phyloP scores from a whole-genome alignment of 35 echinoderm and acorn worm genomes.

The Patiria miniata region DNA sequence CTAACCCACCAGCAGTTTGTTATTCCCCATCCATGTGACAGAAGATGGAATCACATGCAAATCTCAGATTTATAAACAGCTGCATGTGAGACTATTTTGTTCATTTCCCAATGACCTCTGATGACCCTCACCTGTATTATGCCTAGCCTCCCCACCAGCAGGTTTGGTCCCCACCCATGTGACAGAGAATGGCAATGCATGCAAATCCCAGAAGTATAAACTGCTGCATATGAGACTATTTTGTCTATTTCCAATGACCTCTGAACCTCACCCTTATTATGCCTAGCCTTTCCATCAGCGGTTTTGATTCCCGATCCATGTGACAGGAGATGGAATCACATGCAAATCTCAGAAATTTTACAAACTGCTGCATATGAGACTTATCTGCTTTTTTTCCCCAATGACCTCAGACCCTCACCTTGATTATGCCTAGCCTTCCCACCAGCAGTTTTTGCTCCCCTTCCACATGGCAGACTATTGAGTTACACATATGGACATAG shows the following conservation, averaged over 20 bases:
- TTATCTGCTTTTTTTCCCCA: too few relatives aligned
- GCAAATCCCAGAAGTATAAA: too few relatives aligned
- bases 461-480: conserved; percentile 96
- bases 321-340: conserved; percentile 97
- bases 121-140: too few relatives aligned
- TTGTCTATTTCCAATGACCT: too few relatives aligned
- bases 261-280: too few relatives aligned
- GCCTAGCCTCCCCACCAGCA: conserved; percentile 69
- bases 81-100: too few relatives aligned
- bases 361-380: too few relatives aligned
- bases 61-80: too few relatives aligned
- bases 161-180: conserved; percentile 91
- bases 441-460: conserved; percentile 84
- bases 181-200: too few relatives aligned
- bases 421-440: conserved; percentile 75
- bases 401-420: conserved; percentile 67
- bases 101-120: too few relatives aligned
- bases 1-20: conserved; percentile 74
- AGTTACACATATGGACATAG: conserved; percentile 97
- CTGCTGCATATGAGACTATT: too few relatives aligned
- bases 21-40: conserved; percentile 93
- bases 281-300: conserved; percentile 61
- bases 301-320: conserved; percentile 85
- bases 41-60: conserved; percentile 94
- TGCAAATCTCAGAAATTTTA: too few relatives aligned